Evolutionary conservation across 1,140 invertebrate genomes (phyloP).

Genomic region (Drosophila persimilis): DNA sequence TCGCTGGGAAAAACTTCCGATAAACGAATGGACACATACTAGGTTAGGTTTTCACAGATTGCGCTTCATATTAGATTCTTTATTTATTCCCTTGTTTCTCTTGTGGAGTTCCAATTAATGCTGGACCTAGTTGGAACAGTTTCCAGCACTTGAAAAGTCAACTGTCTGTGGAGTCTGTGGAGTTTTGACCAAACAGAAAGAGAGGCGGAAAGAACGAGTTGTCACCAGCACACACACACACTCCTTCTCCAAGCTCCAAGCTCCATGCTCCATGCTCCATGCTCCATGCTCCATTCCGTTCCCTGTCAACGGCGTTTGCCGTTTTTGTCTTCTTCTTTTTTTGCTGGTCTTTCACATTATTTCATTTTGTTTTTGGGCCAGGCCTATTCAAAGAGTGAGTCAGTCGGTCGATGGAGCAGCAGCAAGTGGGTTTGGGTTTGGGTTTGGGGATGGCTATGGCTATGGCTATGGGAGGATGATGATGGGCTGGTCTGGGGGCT

Average conservation of each 20-base stretch:
- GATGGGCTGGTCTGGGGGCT: slow-evolving; percentile 23
- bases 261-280: slow-evolving; percentile 8
- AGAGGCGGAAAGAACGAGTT: slow-evolving; percentile 20
- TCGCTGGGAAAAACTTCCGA: neutral
- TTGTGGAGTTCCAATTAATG: neutral
- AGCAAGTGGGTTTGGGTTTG: slow-evolving; percentile 23
- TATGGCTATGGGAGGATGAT: slow-evolving; percentile 8
- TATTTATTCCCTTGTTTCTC: no score
- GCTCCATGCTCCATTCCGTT: slow-evolving; percentile 1
- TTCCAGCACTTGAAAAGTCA: slow-evolving; percentile 10
- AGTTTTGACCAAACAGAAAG: slow-evolving; percentile 23
- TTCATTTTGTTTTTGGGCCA: slow-evolving; percentile 46
- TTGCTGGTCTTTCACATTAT: slow-evolving; percentile 26
- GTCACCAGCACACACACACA: slow-evolving; percentile 12
- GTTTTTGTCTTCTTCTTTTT: slow-evolving; percentile 46
- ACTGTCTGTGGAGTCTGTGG: neutral
- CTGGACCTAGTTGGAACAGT: neutral
- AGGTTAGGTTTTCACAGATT: neutral
- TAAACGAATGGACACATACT: no score
- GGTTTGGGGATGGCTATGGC: slow-evolving; percentile 6
- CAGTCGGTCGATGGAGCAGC: slow-evolving; percentile 46
- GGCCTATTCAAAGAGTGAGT: slow-evolving; percentile 60
- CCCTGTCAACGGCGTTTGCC: slow-evolving; percentile 49
- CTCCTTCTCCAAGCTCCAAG: slow-evolving; percentile 1
- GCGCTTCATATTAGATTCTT: slow-evolving; percentile 1